phyloP scores from a whole-genome alignment of 2,113 vertebrate species.

The Pleuronectes platessa region DNA sequence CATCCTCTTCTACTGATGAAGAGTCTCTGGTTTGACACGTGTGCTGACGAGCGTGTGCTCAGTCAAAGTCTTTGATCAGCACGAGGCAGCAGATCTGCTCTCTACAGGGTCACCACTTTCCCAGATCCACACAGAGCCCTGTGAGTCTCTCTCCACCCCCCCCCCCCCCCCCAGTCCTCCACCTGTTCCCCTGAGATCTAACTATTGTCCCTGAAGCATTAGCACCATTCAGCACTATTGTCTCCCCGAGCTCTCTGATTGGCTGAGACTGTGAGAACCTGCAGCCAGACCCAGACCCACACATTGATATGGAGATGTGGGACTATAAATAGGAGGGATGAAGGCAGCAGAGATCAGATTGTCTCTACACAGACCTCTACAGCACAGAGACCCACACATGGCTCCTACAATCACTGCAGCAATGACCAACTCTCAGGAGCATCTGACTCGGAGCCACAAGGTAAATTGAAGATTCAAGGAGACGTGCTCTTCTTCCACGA shows the following conservation, averaged over 20 bases:
- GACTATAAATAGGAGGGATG: too few species aligned
- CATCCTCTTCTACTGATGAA: too few species aligned
- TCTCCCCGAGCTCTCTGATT: constrained; percentile 66
- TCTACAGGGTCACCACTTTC: constrained; percentile 71
- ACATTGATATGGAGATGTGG: constrained; percentile 80
- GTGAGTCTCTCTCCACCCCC: neutral
- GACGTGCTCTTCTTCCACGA: too few species aligned
- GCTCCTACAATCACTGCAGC: too few species aligned
- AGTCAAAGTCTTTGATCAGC: neutral
- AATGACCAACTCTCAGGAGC: too few species aligned
- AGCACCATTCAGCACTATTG: constrained; percentile 40
- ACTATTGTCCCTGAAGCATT: constrained; percentile 54
- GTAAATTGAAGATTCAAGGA: too few species aligned
- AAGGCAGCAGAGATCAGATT: too few species aligned
- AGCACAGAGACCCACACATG: too few species aligned
- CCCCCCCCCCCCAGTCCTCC: constrained; percentile 41
- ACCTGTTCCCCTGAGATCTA: constrained; percentile 69
- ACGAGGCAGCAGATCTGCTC: constrained; percentile 37
- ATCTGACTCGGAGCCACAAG: too few species aligned
- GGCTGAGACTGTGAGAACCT: constrained; percentile 79
- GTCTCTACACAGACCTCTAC: too few species aligned
- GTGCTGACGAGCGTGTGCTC: too few species aligned
- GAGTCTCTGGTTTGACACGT: neutral
- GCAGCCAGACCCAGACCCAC: constrained; percentile 70
- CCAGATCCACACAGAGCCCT: constrained; percentile 49